Percentiles rank a stretch among this genome's conserved stretches.
These are phyloP conservation scores for Ivindomyrus marchei DNA, from an alignment of 2,113 vertebrate genomes.

Conservation along the genomic window DNA sequence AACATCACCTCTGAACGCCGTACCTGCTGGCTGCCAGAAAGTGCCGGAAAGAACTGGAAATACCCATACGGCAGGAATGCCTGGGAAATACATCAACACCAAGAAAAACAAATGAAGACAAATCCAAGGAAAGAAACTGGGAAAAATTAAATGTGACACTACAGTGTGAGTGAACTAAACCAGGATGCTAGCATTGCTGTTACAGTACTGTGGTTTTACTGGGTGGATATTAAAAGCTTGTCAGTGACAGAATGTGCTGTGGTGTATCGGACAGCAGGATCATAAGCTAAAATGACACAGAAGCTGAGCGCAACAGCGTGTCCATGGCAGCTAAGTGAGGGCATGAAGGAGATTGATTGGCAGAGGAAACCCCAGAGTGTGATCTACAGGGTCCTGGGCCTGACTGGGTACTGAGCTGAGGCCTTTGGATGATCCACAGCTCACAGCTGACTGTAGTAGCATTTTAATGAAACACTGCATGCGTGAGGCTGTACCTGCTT, in stretches of 20 bases:
- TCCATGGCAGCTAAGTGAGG: neutral
- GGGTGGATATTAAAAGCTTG: neutral
- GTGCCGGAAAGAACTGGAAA: constrained; percentile 33
- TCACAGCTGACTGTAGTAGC: neutral
- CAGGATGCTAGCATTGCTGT: neutral
- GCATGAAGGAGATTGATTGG: neutral
- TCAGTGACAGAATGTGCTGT: neutral
- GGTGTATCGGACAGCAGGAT: neutral
- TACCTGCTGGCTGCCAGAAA: constrained; percentile 43
- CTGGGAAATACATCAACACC: constrained; percentile 23
- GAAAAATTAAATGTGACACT: neutral
- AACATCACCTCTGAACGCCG: constrained; percentile 6
- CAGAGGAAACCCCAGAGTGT: neutral
- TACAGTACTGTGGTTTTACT: neutral
- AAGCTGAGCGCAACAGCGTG: neutral
- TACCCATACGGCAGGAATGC: constrained; percentile 38
- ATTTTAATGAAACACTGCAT: neutral
- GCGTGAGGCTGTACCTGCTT: neutral
- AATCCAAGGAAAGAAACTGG: neutral
- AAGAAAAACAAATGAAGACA: neutral
- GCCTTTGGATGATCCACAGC: neutral
- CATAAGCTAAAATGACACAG: neutral
- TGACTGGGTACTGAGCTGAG: neutral
- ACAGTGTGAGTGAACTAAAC: neutral
- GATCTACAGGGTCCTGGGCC: neutral